Base-by-base conservation (phyloP, 2,797 vertebrate species). In the Sebastiscus albofasciatus region DNA sequence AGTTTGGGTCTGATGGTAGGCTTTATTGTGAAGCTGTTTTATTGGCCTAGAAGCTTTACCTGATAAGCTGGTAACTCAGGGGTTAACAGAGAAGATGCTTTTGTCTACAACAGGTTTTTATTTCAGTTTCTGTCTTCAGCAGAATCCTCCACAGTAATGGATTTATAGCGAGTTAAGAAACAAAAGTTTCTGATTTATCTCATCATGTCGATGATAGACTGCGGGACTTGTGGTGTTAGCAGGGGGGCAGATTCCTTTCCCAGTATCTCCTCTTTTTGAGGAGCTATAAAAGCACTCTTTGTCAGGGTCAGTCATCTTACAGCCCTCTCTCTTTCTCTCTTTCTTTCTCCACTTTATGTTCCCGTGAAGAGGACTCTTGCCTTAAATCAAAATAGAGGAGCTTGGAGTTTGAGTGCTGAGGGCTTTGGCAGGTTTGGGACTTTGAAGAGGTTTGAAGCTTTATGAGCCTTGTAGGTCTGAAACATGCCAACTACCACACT, bases 271-370 rank as follows among this genome's bases (percentile, higher is more conserved):
- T 78, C 72, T 87, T 89, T 88, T 84, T 80, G 69, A 85, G 58
- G 39, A 72, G 83, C 80, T 86, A 83, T 91, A 90, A 92, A 94
- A 90, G 83, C 81, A 29, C 67, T 87, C 91, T 91, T 93, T 93
- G 93, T 93, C 66, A 83, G 71, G 86, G 84, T 92, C 89, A 87
- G 75, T 78, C 88, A 89, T 93, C 89, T 90, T 85, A 88, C 85
- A 70, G 71, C 65, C 67, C 49, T 80, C 81, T 74, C 49, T 68
- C 2, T 82, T 20, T 56, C 26, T 34, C 55, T 71, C 29, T 67
- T n/a, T 70, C 60, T 64, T 33, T 71, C 72, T 80, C 31, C 61
- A 79, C 84, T 91, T 87, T 86, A 92, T 90, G 75, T 85, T 77
- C 82, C 11, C 46, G 67, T 91, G 84, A 93, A 86, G 90, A 87